Evolutionary conservation across 2,797 vertebrate species (phyloP).

Genomic region (Cynodonichthys magdalenae): DNA sequence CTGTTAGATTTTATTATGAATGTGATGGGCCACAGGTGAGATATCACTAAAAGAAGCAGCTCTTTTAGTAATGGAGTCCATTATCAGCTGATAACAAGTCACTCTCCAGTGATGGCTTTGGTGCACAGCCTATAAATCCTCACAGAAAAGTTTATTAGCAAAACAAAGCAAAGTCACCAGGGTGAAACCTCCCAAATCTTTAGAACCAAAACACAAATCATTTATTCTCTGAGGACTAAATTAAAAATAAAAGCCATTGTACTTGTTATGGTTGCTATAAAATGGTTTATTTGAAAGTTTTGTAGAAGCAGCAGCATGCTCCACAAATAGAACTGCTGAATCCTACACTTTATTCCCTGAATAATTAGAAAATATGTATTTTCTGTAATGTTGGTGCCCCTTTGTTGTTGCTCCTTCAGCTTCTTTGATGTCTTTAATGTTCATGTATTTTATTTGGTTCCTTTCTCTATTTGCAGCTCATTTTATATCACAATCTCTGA

Average conservation of each 20-base stretch:
- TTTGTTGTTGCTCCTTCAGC: conserved; percentile 52
- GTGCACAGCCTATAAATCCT: conserved; percentile 40
- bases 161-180: conserved; percentile 53
- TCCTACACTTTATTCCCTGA: conserved; percentile 71
- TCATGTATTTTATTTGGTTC: conserved; percentile 25
- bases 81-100: conserved; percentile 41
- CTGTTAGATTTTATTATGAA: conserved; percentile 15
- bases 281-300: conserved; percentile 61
- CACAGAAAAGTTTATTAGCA: conserved; percentile 49
- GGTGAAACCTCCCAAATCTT: conserved; percentile 57
- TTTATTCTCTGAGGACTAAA: conserved; percentile 49
- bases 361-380: conserved; percentile 71
- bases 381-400: conserved; percentile 53
- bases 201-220: conserved; percentile 37
- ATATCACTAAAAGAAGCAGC: conserved; percentile 10
- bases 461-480: conserved; percentile 21
- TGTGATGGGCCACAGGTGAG: not conserved
- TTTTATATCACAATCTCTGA: conserved; percentile 33
- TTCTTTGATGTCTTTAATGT: conserved; percentile 76
- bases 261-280: conserved; percentile 63
- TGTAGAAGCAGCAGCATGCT: conserved; percentile 38
- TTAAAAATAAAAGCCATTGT: conserved; percentile 56
- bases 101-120: conserved; percentile 29
- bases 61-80: conserved; percentile 40
- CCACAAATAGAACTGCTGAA: conserved; percentile 75